Evolutionary conservation across 2,888 invertebrate genomes (phyloP), one percentile per base, ranked within the genome.

Genomic region (Subacronicta megacephala): DNA sequence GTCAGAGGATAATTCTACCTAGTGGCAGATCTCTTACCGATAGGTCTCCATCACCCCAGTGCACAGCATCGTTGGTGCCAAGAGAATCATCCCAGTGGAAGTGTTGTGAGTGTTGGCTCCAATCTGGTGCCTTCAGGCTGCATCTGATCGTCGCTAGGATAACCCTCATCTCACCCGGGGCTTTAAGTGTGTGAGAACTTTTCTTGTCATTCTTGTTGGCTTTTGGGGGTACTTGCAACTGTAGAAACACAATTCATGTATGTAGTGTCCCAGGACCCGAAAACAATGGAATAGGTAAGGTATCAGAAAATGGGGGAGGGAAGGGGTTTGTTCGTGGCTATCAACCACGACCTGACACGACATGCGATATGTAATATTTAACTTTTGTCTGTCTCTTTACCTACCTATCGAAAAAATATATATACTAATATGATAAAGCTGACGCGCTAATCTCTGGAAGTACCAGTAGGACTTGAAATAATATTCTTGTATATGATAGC

Each of bases 41-140:
- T 9, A 94, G 83, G 62, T 93, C 92, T 23, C 90, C 90, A 35
- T 92, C 92, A 1, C 90, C 92, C 90, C 93, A 93, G 59, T 90
- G 89, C 23, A 91, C 81, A 23, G 92, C 93, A 3, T 92, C 87
- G 9, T 83, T 71, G 17, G 90, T 89, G 12, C 75, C 85, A 6
- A 95, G 82, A n/a, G 93, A 84, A 67, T 93, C 90, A 29, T 95
- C 94, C 95, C 95, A 95, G 73, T 94, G 94, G 78, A 94, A 95
- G 72, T 95, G 95, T 49, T 95, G 90, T 0, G 88, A 88, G 0
- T 85, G 75, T 41, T 95, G 95, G 53, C 94, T 95, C 95, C 95
- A 95, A 77, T 95, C 95, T 0, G 92, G 88, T 7, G 69, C 78
- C 44, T 78, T 84, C 12, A 95, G 84, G 0, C 88, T 73, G 61